These are phyloP conservation scores for Manis pentadactyla DNA, from an alignment of 2,797 vertebrate species.

Conservation along the genomic window DNA sequence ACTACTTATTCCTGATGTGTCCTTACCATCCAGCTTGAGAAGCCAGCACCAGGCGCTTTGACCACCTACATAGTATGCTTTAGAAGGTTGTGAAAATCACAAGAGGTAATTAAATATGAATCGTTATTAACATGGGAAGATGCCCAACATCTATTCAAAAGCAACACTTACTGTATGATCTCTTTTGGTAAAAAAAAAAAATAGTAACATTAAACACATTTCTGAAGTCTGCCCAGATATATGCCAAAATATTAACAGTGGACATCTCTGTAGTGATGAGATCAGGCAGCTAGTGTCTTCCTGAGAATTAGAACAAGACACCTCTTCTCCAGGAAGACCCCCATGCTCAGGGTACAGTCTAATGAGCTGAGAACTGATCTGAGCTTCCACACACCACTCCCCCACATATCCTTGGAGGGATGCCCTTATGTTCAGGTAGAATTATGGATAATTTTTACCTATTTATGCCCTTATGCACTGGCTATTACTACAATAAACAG, in stretches of 20 bases:
- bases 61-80: not conserved
- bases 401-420: not conserved
- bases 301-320: not conserved
- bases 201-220: not conserved
- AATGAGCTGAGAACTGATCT: not conserved
- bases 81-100: slow-evolving; percentile 8
- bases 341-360: too few species aligned
- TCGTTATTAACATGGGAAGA: not conserved
- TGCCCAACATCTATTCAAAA: not conserved
- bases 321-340: not conserved
- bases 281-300: not conserved
- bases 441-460: not conserved
- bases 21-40: slow-evolving; percentile 18
- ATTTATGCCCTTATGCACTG: not conserved
- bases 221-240: not conserved
- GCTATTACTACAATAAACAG: not conserved
- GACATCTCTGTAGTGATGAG: not conserved
- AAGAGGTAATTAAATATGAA: not conserved
- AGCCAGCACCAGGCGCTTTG: not conserved
- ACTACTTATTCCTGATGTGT: not conserved
- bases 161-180: not conserved
- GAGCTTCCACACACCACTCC: not conserved
- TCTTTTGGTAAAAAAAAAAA: not conserved
- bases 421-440: not conserved
- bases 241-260: not conserved